Evolutionary conservation across 2,888 invertebrate genomes (phyloP), one percentile per base, ranked within the genome.

Genomic region (Alsophila aescularia): DNA sequence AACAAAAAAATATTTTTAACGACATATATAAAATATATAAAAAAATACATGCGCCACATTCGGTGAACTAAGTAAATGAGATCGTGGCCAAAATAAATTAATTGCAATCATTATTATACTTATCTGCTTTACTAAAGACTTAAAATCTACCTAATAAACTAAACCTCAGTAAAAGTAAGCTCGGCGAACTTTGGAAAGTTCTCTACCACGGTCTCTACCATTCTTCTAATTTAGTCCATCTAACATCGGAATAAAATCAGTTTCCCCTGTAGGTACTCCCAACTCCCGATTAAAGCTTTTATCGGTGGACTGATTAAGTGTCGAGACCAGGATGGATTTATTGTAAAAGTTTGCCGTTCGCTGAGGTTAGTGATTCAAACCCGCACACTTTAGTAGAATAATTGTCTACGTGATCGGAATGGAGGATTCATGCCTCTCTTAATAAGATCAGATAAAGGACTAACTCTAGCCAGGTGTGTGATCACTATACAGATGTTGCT

Each of bases 321-420:
- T 90, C 89, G 89, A 88, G 84, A 81, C 82, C 78, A 75, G 83
- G 88, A 90, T 87, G 88, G 89, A 90, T 90, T 91, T 90, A 91
- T 91, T 90, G 90, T 90, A 87, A 91, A 91, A 91, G 90, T 91
- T 90, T 80, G 85, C 79, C 87, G 86, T 89, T 87, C 88, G 75
- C 77, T 81, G 86, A 87, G 88, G 87, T 87, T 88, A 90, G 90
- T 89, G 89, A 90, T 90, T 90, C 88, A 86, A 87, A 86, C 84
- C 86, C 83, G 87, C 89, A 85, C 90, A 87, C 90, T 90, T 87
- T 85, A 87, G 84, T 85, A 86, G 89, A 87, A 91, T 90, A 90
- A 91, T 91, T 91, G 90, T 90, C 88, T 90, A 91, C 90, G 90
- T 91, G 90, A 85, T 87, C 83, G 83, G 90, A 90, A 90, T 90